Percentiles rank a stretch among this genome's conserved stretches.
These are phyloP conservation scores for Lordiphosa fenestrarum DNA, from an alignment of 2,888 invertebrate genomes.

Conservation along the genomic window DNA sequence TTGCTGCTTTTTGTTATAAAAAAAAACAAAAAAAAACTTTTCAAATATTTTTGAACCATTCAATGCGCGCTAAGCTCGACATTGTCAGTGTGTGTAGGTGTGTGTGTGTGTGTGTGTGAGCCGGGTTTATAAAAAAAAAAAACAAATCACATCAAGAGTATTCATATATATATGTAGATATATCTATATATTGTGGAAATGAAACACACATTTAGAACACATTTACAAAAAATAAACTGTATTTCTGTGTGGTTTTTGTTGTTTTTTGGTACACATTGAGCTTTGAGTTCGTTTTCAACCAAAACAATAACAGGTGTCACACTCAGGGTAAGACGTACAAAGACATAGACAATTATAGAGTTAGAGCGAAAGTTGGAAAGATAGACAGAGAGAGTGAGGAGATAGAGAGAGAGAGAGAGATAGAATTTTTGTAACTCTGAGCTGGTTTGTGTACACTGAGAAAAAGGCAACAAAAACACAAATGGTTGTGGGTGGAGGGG, in stretches of 20 bases:
- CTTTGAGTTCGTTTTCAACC: no score
- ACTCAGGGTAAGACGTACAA: no score
- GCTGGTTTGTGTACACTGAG: slow-evolving; percentile 38
- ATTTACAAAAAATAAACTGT: slow-evolving; percentile 31
- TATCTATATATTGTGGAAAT: slow-evolving; percentile 36
- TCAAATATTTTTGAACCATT: slow-evolving; percentile 72
- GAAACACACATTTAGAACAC: slow-evolving; percentile 63
- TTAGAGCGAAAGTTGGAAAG: slow-evolving; percentile 40
- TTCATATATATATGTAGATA: slow-evolving; percentile 25
- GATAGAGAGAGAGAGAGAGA: slow-evolving; percentile 38
- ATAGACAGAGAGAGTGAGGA: slow-evolving; percentile 38
- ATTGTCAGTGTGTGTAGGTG: slow-evolving; percentile 24
- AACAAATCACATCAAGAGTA: slow-evolving; percentile 20
- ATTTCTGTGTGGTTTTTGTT: slow-evolving; percentile 31
- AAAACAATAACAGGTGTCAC: slow-evolving; percentile 11
- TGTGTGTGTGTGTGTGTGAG: neutral
- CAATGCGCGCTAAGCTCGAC: slow-evolving; percentile 48
- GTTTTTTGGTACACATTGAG: slow-evolving; percentile 8
- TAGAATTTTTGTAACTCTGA: slow-evolving; percentile 3
- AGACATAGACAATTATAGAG: slow-evolving; percentile 33
- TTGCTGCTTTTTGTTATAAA: slow-evolving; percentile 48
- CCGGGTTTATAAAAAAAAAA: slow-evolving; percentile 9
- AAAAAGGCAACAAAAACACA: slow-evolving; percentile 33
- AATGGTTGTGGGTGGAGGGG: slow-evolving; percentile 9
- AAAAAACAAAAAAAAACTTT: slow-evolving; percentile 24